phyloP scores from a whole-genome alignment of 2,797 vertebrate species.

The Anabacerthia variegaticeps region DNA sequence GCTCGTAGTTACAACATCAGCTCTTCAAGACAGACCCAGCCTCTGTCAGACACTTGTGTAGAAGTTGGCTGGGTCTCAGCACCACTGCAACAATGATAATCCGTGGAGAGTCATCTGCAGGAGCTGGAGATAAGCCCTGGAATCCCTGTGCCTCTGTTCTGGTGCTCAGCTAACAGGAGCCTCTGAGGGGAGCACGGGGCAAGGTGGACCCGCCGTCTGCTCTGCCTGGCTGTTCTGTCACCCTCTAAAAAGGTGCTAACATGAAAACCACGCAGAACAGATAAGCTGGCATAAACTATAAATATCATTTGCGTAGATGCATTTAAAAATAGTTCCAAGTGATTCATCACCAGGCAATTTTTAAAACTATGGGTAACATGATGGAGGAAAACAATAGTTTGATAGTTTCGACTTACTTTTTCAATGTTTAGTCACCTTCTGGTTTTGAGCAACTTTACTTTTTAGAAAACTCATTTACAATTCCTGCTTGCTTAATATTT shows the following conservation, averaged over 20 bases:
- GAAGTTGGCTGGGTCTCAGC: not conserved
- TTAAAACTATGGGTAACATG: conserved; percentile 67
- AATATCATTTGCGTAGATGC: conserved; percentile 73
- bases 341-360: conserved; percentile 70
- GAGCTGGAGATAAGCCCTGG: not conserved
- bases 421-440: not conserved
- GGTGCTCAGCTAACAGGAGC: not conserved
- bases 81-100: rapidly evolving
- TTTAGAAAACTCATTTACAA: not conserved
- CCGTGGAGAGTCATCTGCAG: not conserved
- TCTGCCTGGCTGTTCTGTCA: conserved; percentile 39
- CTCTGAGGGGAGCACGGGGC: not conserved
- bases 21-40: not conserved
- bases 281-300: conserved; percentile 76
- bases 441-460: not conserved
- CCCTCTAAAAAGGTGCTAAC: conserved; percentile 72
- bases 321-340: conserved; percentile 75
- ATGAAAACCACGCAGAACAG: conserved; percentile 70
- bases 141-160: not conserved
- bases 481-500: not conserved
- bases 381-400: conserved; percentile 61
- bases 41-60: not conserved
- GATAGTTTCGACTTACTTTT: conserved; percentile 40
- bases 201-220: not conserved
- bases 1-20: rapidly evolving